A percentile compares a stretch with the other conserved stretches of the same genome.
Conservation (phyloP, 2,888 invertebrate species). For the Elysia crispata region DNA sequence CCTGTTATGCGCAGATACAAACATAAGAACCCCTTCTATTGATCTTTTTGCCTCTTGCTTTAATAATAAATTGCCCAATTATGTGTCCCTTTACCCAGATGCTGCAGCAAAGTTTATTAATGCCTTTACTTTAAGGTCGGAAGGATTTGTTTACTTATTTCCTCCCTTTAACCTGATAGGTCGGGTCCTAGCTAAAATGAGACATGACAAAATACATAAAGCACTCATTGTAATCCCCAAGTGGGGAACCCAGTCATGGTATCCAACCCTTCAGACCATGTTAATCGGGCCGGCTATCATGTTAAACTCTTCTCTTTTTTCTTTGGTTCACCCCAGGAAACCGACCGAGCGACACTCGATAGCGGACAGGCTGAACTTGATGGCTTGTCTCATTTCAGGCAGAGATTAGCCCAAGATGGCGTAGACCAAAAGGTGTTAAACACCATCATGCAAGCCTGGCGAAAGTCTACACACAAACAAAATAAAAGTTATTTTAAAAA, state of each 20-base stretch:
- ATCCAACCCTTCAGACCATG: background rate
- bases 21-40: background rate
- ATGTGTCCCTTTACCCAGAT: background rate
- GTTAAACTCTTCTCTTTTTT: background rate
- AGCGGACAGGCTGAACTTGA: background rate
- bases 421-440: background rate
- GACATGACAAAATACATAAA: background rate
- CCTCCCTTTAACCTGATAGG: background rate
- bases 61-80: background rate
- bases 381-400: background rate
- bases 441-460: constrained; percentile 2
- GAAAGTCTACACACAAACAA: background rate
- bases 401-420: background rate
- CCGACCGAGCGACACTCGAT: too few relatives aligned
- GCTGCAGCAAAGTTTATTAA: background rate
- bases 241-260: background rate
- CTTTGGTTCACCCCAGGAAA: too few relatives aligned
- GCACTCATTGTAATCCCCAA: background rate
- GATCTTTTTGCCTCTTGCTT: background rate
- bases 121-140: background rate
- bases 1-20: background rate
- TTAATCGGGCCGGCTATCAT: background rate
- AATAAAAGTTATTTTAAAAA: background rate
- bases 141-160: background rate
- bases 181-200: background rate